These are phyloP conservation scores for Cichlasoma orientale DNA, from an alignment of 2,797 vertebrate species.

Conservation along the genomic window DNA sequence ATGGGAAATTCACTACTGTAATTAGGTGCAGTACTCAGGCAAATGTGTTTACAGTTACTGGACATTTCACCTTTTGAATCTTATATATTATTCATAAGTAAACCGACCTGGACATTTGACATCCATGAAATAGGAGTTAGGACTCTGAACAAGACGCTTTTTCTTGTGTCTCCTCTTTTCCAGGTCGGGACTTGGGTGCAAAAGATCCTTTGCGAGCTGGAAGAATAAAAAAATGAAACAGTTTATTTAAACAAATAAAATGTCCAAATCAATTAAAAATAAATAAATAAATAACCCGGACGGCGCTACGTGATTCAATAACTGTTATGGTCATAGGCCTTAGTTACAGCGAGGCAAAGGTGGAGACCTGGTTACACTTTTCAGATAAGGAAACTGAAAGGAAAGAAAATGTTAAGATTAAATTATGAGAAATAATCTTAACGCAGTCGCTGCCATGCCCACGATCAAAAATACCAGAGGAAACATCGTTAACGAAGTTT, in stretches of 20 bases:
- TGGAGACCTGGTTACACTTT: not conserved
- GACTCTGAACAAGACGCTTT: slow-evolving; percentile 91
- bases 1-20: not conserved
- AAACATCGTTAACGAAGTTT: too few species aligned
- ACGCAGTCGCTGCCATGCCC: not conserved
- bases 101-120: slow-evolving; percentile 90
- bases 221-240: not conserved
- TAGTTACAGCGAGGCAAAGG: not conserved
- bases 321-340: not conserved
- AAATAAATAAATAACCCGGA: not conserved
- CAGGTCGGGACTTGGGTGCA: slow-evolving; percentile 88
- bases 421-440: not conserved
- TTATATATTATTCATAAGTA: not conserved
- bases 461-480: not conserved
- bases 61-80: not conserved
- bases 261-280: not conserved
- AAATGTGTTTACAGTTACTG: not conserved
- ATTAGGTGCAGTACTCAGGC: not conserved
- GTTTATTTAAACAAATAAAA: rapidly evolving
- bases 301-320: not conserved
- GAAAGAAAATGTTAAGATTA: rapidly evolving
- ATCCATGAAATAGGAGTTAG: slow-evolving; percentile 94
- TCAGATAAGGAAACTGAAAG: not conserved
- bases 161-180: slow-evolving; percentile 92
- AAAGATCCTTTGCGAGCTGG: slow-evolving; percentile 89